A percentile compares a stretch with the other conserved stretches of the same genome.
Evolutionary conservation across 2,113 vertebrate species (phyloP).

Genomic region (Salminus brasiliensis): DNA sequence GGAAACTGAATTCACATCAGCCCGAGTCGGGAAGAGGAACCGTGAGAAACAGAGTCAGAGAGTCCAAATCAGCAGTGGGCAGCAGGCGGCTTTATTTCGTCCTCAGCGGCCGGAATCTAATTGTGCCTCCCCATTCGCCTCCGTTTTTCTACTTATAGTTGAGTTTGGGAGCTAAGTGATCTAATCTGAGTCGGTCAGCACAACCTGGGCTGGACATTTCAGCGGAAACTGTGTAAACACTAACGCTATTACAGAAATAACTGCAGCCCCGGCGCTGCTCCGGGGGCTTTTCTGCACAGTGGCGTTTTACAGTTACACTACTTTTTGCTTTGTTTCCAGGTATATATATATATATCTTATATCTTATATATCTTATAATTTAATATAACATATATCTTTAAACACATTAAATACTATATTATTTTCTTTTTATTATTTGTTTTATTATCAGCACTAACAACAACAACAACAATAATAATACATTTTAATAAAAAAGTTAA

Average conservation of each 20-base stretch:
- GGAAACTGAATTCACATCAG: background rate
- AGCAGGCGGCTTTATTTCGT: background rate
- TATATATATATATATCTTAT: too few species aligned
- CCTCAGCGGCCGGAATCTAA: background rate
- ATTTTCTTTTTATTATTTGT: too few species aligned
- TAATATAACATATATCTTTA: too few species aligned
- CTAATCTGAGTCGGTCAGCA: background rate
- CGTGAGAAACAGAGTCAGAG: background rate
- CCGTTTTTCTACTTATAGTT: background rate
- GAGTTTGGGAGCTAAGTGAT: background rate
- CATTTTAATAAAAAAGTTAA: too few species aligned
- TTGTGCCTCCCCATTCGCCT: background rate
- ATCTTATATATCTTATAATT: too few species aligned
- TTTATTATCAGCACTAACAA: too few species aligned
- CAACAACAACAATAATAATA: too few species aligned
- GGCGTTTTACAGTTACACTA: too few species aligned
- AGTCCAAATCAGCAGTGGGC: background rate
- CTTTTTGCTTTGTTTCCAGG: too few species aligned
- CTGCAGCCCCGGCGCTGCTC: background rate
- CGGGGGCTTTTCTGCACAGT: too few species aligned
- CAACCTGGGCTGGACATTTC: background rate
- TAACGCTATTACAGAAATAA: background rate
- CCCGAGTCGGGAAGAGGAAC: background rate
- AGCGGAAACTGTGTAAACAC: background rate
- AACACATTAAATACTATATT: too few species aligned